phyloP scores from a whole-genome alignment of 2,888 invertebrate genomes.

The Pristionchus mayeri region DNA sequence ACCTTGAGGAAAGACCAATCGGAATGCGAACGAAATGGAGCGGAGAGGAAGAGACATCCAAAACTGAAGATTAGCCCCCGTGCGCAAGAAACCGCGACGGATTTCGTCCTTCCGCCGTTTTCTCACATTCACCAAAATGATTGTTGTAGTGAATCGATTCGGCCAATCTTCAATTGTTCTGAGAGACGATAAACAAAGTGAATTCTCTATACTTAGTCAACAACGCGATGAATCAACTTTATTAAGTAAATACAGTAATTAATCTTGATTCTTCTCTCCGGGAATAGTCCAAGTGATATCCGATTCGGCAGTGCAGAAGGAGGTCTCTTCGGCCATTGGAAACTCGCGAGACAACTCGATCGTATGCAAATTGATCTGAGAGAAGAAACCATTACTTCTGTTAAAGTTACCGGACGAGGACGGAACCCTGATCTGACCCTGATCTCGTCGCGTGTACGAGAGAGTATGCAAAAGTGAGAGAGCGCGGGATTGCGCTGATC shows the following conservation, averaged over 20 bases:
- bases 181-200: slow-evolving; percentile 1
- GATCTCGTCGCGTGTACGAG: no score
- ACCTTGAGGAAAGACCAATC: slow-evolving; percentile 34
- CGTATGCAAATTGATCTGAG: background rate
- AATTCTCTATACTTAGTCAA: background rate
- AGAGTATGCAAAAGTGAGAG: no score
- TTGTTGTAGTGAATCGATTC: slow-evolving; percentile 25
- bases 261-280: slow-evolving; percentile 5
- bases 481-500: no score
- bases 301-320: slow-evolving; percentile 35
- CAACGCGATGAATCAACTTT: background rate
- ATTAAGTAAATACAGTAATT: background rate
- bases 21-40: slow-evolving; percentile 41
- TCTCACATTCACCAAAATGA: background rate
- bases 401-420: no score
- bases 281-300: slow-evolving; percentile 26
- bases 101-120: background rate
- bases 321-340: slow-evolving; percentile 35
- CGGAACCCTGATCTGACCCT: no score
- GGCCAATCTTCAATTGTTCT: slow-evolving; percentile 1
- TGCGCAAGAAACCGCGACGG: background rate
- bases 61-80: slow-evolving; percentile 37
- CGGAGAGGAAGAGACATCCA: background rate
- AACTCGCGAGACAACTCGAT: slow-evolving; percentile 41
- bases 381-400: background rate